Evolutionary conservation across 2,888 invertebrate species (phyloP), one percentile per base, ranked within the genome.

Genomic region (Hydrotaea diabolus): DNA sequence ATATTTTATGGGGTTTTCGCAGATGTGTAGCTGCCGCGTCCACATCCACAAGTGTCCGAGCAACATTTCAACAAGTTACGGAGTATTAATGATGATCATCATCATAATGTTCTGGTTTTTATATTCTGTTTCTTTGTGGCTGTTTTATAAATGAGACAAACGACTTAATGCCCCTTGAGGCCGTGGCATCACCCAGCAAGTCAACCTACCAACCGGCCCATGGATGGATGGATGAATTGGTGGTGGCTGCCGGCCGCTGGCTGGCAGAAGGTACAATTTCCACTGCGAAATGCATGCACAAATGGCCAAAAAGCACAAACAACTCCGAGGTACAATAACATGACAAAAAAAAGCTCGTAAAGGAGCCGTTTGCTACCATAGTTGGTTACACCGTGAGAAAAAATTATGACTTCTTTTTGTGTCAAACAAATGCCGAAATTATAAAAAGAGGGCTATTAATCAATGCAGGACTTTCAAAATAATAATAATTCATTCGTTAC

Each of bases 71-170:
- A 72, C 84, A 80, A 78, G 78, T 23, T 39, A 59, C 55, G 23
- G n/a, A 43, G 43, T 13, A 79, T 77, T 82, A 85, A 79, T 81
- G 77, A 79, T 81, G 81, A 73, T 82, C 82, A 79, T 85, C 79
- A 76, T 81, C 72, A 77, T 74, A 76, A 77, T 82, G 59, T 77
- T 77, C 69, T 72, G 66, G 75, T 78, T 76, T 36, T 78, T 82
- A 69, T 76, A 26, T 17, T 69, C 1, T 69, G 78, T 2, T 62
- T 77, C 5, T 39, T 53, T 72, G 71, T 59, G 55, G 71, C 39
- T 53, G 73, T 59, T 26, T 13, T 75, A 77, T 72, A 82, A 82
- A 82, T 85, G 82, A 79, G 79, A 80, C 85, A 79, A 85, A 81
- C 79, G 74, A 82, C 79, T 79, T 82, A 82, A 82, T 82, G 69